phyloP scores from a whole-genome alignment of 1,140 invertebrate species.

The Pteromalus puparum region DNA sequence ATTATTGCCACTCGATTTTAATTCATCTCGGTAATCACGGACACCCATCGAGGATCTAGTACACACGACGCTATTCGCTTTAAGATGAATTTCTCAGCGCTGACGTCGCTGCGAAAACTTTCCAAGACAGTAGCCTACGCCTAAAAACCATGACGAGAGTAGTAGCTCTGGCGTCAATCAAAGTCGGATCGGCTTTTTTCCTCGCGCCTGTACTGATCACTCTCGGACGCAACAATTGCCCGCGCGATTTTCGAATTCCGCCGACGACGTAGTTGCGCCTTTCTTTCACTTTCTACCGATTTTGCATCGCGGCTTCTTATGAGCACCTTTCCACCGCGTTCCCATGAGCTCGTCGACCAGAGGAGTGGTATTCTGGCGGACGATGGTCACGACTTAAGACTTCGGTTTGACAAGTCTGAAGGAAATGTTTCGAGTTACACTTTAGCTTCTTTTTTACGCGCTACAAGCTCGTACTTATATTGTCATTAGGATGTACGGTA shows the following conservation, averaged over 20 bases:
- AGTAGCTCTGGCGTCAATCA: background rate
- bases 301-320: slow-evolving; percentile 24
- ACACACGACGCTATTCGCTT: no score
- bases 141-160: no score
- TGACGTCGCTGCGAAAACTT: background rate
- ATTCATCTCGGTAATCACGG: background rate
- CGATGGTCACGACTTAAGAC: slow-evolving; percentile 19
- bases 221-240: background rate
- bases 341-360: background rate
- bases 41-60: background rate
- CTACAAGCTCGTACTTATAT: background rate
- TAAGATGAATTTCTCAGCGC: no score
- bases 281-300: slow-evolving; percentile 39
- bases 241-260: slow-evolving; percentile 2
- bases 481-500: background rate
- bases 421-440: background rate
- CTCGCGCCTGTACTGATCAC: background rate
- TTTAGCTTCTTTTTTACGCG: background rate
- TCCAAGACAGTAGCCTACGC: no score
- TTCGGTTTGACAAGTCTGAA: background rate
- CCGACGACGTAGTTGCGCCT: background rate
- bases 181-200: slow-evolving; percentile 2
- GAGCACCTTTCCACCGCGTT: slow-evolving; percentile 11
- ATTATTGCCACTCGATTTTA: background rate
- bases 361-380: background rate